phyloP scores from a whole-genome alignment of 2,113 vertebrate genomes.

The Tragelaphus strepsiceros region DNA sequence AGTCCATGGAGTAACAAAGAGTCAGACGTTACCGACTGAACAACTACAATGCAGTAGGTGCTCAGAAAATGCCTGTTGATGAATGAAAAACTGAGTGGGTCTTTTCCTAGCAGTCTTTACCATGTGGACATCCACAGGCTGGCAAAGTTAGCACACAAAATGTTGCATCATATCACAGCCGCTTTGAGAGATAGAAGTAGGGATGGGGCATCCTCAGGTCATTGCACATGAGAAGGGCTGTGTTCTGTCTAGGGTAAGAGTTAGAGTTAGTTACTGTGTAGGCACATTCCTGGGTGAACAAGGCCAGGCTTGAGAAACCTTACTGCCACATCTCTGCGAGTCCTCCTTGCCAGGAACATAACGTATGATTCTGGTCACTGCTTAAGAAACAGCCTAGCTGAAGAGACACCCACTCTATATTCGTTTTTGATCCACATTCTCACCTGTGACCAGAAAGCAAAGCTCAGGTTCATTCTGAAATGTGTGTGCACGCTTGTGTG shows the following conservation, averaged over 20 bases:
- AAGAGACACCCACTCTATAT: fast-evolving
- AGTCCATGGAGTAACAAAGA: not conserved
- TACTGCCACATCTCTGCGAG: fast-evolving
- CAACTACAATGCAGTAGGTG: not conserved
- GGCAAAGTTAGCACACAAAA: not conserved
- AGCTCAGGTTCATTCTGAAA: not conserved
- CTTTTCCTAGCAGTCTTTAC: not conserved
- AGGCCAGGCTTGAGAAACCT: fast-evolving
- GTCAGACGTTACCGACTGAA: not conserved
- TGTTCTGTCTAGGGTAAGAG: not conserved
- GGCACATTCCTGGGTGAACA: too few relatives aligned
- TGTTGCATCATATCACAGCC: fast-evolving
- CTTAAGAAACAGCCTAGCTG: too few relatives aligned
- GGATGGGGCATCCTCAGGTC: not conserved
- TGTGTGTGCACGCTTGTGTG: not conserved
- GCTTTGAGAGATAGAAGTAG: fast-evolving
- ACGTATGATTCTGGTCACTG: fast-evolving
- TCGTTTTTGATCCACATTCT: not conserved
- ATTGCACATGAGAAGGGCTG: fast-evolving
- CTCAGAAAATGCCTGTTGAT: not conserved
- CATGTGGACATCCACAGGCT: fast-evolving
- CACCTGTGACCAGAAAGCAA: not conserved
- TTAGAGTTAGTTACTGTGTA: not conserved
- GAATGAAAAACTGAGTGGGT: not conserved
- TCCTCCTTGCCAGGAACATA: not conserved